Conservation (phyloP, 2,797 vertebrate species). For the Melopsittacus undulatus region DNA sequence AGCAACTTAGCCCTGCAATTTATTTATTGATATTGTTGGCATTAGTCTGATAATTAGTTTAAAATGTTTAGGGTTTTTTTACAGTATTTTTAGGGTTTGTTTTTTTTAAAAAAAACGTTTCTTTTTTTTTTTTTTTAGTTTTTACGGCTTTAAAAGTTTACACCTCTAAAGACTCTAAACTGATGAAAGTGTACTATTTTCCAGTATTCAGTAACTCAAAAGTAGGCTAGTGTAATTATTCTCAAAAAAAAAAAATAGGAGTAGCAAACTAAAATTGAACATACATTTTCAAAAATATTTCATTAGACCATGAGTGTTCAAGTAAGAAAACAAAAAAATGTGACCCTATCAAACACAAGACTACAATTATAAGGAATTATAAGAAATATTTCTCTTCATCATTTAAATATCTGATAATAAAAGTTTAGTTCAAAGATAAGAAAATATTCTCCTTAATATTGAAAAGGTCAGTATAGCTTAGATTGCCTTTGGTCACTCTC, state of each 20-base stretch:
- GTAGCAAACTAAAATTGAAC: not conserved
- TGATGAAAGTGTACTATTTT: not conserved
- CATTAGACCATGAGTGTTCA: not conserved
- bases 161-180: not conserved
- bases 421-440: not conserved
- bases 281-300: not conserved
- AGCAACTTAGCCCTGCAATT: not conserved
- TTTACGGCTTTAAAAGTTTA: not conserved
- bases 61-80: accelerated
- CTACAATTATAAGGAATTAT: not conserved
- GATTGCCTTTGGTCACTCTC: not conserved
- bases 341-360: not conserved
- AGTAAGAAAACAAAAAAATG: not conserved
- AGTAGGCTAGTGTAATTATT: not conserved
- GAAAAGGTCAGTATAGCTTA: not conserved
- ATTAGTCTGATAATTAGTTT: not conserved
- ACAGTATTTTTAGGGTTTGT: not conserved
- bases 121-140: not conserved
- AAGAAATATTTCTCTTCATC: not conserved
- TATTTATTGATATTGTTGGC: not conserved
- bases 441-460: not conserved
- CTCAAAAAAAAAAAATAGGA: not conserved
- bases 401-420: not conserved
- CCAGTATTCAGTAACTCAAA: not conserved
- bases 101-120: not conserved